Conservation (phyloP, 2,888 invertebrate genomes). For the Aelia acuminata region DNA sequence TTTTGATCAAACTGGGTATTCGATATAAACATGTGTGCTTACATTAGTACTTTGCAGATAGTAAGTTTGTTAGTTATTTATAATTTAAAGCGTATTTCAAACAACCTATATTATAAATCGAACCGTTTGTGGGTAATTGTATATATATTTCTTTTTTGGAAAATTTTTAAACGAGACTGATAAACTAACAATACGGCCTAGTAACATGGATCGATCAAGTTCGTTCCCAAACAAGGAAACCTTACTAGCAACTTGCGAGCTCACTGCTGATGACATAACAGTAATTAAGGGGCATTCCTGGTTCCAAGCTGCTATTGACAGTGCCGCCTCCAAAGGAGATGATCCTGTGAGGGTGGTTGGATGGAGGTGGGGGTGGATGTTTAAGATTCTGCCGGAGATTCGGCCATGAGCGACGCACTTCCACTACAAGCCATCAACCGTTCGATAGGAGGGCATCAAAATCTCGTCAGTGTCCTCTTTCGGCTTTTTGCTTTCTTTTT, state of each 20-base stretch:
- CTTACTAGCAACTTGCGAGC: not conserved
- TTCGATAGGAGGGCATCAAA: constrained; percentile 36
- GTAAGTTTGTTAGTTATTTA: too few relatives aligned
- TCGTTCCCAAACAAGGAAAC: not conserved
- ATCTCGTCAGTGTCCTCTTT: constrained; percentile 7
- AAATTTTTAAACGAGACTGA: too few relatives aligned
- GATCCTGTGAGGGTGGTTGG: not conserved
- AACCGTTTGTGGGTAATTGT: too few relatives aligned
- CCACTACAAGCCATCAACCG: constrained; percentile 37
- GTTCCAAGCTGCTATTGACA: not conserved
- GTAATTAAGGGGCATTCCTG: not conserved
- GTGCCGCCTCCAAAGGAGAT: not conserved
- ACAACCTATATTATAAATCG: too few relatives aligned
- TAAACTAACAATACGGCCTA: too few relatives aligned
- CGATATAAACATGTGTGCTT: too few relatives aligned
- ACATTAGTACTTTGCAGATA: too few relatives aligned
- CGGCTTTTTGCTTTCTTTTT: not conserved
- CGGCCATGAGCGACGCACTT: constrained; percentile 11
- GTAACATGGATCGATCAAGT: not conserved
- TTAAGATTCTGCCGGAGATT: constrained; percentile 46
- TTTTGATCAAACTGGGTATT: too few relatives aligned
- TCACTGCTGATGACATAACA: not conserved
- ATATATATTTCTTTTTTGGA: too few relatives aligned
- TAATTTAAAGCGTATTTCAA: too few relatives aligned
- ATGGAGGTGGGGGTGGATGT: not conserved